A percentile compares a stretch with the other conserved stretches of the same genome.
These are phyloP conservation scores for Sphaeridia pumilis DNA, from an alignment of 2,888 invertebrate genomes.

Conservation along the genomic window DNA sequence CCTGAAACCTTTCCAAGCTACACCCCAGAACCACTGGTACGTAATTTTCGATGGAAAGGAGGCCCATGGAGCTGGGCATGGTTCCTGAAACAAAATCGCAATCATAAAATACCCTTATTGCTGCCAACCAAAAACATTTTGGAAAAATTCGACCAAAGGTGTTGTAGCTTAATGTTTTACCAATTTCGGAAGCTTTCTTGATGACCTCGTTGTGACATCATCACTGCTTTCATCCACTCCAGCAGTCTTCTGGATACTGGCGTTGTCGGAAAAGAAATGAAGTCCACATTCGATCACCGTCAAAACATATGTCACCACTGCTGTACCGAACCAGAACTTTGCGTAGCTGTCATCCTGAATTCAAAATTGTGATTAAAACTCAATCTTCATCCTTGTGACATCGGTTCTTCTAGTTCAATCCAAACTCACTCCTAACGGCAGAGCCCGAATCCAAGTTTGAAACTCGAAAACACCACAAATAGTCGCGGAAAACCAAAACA, in stretches of 20 bases:
- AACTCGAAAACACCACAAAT: constrained; percentile 64
- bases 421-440: constrained; percentile 9
- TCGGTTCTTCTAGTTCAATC: too few species aligned
- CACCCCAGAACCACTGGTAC: constrained; percentile 47
- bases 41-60: constrained; percentile 45
- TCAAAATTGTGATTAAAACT: background rate
- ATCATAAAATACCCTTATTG: background rate
- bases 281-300: background rate
- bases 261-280: constrained; percentile 1
- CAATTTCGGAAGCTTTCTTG: constrained; percentile 1
- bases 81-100: constrained; percentile 21
- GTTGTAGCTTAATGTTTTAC: background rate
- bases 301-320: constrained; percentile 17
- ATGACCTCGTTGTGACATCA: background rate
- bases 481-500: constrained; percentile 74
- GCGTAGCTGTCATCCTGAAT: background rate
- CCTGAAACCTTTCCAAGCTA: constrained; percentile 44
- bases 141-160: background rate
- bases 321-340: constrained; percentile 16
- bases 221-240: background rate
- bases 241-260: background rate
- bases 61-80: constrained; percentile 43
- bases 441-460: constrained; percentile 47
- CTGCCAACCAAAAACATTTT: too few species aligned
- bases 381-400: too few species aligned